Conservation (phyloP, 2,113 vertebrate species). For the Ictidomys tridecemlineatus region DNA sequence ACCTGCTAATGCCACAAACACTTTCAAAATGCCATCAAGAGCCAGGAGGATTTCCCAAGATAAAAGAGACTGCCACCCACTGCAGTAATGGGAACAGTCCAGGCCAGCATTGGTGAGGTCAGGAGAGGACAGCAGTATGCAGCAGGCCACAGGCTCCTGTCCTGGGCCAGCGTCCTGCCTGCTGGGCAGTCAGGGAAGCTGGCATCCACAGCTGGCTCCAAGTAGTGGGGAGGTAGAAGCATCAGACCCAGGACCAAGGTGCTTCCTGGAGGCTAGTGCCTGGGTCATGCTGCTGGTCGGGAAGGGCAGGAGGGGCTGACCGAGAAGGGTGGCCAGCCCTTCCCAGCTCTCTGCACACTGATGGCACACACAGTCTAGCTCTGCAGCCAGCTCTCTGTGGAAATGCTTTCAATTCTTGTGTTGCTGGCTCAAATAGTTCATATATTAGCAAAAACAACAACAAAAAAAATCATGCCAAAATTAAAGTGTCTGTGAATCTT, state of each 20-base stretch:
- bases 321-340: rapidly evolving
- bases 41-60: slow-evolving; percentile 44
- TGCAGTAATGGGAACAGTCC: not conserved
- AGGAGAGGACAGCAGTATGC: rapidly evolving
- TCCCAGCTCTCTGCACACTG: rapidly evolving
- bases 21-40: slow-evolving; percentile 40
- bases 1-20: slow-evolving; percentile 15
- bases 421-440: not conserved
- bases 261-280: not conserved
- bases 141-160: no score
- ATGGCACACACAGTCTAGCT: not conserved
- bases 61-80: not conserved
- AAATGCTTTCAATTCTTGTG: not conserved
- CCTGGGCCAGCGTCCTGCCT: not conserved
- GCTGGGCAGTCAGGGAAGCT: rapidly evolving
- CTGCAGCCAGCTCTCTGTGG: not conserved
- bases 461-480: no score
- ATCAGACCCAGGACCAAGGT: not conserved
- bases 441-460: not conserved
- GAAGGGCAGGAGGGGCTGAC: not conserved
- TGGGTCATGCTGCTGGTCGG: rapidly evolving
- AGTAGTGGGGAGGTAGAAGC: not conserved
- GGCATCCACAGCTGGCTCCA: not conserved
- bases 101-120: rapidly evolving
- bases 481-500: not conserved